Evolutionary conservation across 2,797 vertebrate species (phyloP), one percentile per base, ranked within the genome.

Genomic region (Mycteria americana): DNA sequence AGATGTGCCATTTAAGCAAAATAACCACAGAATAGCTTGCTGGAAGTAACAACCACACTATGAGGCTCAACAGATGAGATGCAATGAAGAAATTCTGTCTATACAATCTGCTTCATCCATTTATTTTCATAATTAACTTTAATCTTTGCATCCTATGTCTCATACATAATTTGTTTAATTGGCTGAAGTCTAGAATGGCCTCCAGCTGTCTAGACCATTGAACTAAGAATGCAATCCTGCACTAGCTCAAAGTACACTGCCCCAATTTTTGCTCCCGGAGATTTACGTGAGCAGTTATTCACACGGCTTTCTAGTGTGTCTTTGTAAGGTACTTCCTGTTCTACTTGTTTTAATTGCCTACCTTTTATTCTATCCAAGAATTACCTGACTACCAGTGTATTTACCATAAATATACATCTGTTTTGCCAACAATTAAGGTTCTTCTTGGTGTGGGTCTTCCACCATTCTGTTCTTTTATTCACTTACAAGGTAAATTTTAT

Each of bases 121-220:
- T 95, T 88, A 33, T 88, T 94, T 76, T 72, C 83, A 84, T 88
- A 95, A 96, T 96, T 94, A 95, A 89, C 85, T 95, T 88, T 91
- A 92, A 93, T 93, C 88, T 95, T 92, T 78, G 83, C 85, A 95
- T 95, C 65, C 76, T 88, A 78, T 86, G 90, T 90, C 90, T 96
- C 94, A 95, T 74, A 91, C 56, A 86, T 95, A 88, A 94, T 95
- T 95, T 97, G 88, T 76, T 95, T 97, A 95, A 94, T 86, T 95
- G 85, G 76, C 23, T 96, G 85, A 78, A 88, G 85, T 86, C 79
- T 93, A 84, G 85, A 91, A 93, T 73, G 70, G 90, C 90, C 88
- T 94, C 69, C 83, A 94, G 94, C 88, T 95, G 94, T 95, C 95
- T 95, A 95, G 94, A 92, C 90, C 85, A 91, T 14, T 93, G 76